Evolutionary conservation across 1,140 invertebrate genomes (phyloP).

Genomic region (Halictus rubicundus): DNA sequence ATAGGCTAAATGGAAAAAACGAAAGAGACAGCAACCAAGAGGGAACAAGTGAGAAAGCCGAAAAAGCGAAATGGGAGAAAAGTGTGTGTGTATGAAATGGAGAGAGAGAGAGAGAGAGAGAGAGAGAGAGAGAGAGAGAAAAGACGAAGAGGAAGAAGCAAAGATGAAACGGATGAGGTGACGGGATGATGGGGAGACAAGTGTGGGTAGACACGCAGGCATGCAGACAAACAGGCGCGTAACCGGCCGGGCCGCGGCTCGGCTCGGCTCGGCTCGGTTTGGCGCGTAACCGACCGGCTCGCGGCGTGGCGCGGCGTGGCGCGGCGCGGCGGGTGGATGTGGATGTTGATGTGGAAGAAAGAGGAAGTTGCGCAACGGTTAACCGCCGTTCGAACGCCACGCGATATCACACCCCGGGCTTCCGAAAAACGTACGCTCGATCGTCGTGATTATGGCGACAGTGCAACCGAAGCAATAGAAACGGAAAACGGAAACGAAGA

Average conservation of each 20-base stretch:
- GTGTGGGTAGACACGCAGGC: constrained; percentile 43
- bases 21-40: too few relatives aligned
- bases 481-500: too few relatives aligned
- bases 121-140: background rate
- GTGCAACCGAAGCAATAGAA: too few relatives aligned
- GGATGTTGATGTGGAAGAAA: constrained; percentile 23
- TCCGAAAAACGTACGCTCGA: background rate
- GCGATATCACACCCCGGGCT: background rate
- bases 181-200: constrained; percentile 28
- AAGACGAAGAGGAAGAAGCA: constrained; percentile 26
- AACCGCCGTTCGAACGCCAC: constrained; percentile 55
- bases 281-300: too few relatives aligned
- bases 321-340: too few relatives aligned
- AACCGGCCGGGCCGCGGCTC: background rate
- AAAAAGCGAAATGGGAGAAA: constrained; percentile 7
- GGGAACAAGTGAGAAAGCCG: too few relatives aligned
- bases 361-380: constrained; percentile 68
- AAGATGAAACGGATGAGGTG: constrained; percentile 34
- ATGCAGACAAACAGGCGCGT: constrained; percentile 29
- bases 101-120: background rate
- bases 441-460: background rate
- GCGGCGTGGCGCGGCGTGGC: too few relatives aligned
- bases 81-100: too few relatives aligned
- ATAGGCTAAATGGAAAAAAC: too few relatives aligned
- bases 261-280: too few relatives aligned